Base-by-base conservation (phyloP, 2,888 invertebrate species). In the Pristionchus entomophagus region DNA sequence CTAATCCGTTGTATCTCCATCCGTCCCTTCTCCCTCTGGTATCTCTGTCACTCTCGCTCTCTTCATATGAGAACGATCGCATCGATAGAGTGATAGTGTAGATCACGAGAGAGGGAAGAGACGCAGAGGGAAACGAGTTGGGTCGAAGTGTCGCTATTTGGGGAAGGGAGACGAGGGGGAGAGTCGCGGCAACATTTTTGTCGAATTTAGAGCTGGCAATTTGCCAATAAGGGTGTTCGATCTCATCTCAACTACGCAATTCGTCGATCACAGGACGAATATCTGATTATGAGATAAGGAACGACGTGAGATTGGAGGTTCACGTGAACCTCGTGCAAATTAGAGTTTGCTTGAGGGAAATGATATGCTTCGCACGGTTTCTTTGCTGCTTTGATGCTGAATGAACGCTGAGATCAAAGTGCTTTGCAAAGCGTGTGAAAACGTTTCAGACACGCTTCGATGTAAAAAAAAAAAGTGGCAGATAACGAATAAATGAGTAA, bases 61-160 rank as follows among this genome's bases (percentile, higher is more conserved):
- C 38, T 32, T n/a, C n/a, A n/a, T n/a, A n/a, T 73, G 59, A n/a
- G 65, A 69, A 73, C 35, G 17, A 65, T 35, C 29, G 17, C 26
- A 35, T 65, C 73, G 73, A 73, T 73, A 45, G 8, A 26, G 26
- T 41, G 38, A 45, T 73, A 45, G 38, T 14, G 73, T 73, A 73
- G 73, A 73, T 73, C 73, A 73, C 73, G 73, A 49, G 51, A 80
- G 41, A 26, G 38, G 49, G 51, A 49, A 80, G 78, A 49, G 78
- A 80, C 78, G 78, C 78, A 80, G 78, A 80, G 78, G n/a, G 38
- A 73, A 73, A 73, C 73, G 73, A 73, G 73, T 73, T 73, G 73
- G 73, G 73, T 45, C 73, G 73, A 17, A 45, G 38, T n/a, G 65
- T 22, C 38, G 14, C 65, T 73, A 73, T 73, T 73, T 41, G 73